phyloP scores from a whole-genome alignment of 1,140 invertebrate species.

The Lepidurus apus region DNA sequence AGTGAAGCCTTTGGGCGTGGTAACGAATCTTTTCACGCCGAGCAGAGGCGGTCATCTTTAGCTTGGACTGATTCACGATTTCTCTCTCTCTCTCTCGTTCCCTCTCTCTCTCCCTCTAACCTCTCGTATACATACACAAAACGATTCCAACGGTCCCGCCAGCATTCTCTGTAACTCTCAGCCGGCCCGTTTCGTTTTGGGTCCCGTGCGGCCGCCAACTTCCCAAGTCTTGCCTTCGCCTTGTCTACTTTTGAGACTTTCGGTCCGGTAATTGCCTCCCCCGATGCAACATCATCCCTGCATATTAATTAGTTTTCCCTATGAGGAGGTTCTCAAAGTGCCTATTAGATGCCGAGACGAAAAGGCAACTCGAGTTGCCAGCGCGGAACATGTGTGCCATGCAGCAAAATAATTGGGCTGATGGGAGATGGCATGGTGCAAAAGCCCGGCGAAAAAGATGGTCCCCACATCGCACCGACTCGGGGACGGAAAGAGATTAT shows the following conservation, averaged over 20 bases:
- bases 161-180: conserved; percentile 3
- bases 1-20: conserved; percentile 20
- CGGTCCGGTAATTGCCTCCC: conserved; percentile 7
- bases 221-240: background rate
- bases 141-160: conserved; percentile 5
- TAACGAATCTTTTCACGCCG: background rate
- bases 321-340: conserved; percentile 14
- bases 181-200: conserved; percentile 24
- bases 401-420: conserved; percentile 18
- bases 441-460: background rate
- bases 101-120: background rate
- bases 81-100: conserved; percentile 13
- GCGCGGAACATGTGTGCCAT: conserved; percentile 17
- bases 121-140: background rate
- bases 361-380: conserved; percentile 21
- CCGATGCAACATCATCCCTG: conserved; percentile 14
- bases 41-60: conserved; percentile 12
- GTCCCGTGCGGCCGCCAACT: conserved; percentile 8
- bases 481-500: conserved; percentile 8
- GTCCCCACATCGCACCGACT: conserved; percentile 8
- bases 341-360: conserved; percentile 1
- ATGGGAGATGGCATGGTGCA: background rate
- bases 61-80: conserved; percentile 26
- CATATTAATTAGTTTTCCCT: conserved; percentile 16
- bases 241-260: background rate